Base-by-base conservation (phyloP, 1,140 invertebrate genomes). In the Amyelois transitella region DNA sequence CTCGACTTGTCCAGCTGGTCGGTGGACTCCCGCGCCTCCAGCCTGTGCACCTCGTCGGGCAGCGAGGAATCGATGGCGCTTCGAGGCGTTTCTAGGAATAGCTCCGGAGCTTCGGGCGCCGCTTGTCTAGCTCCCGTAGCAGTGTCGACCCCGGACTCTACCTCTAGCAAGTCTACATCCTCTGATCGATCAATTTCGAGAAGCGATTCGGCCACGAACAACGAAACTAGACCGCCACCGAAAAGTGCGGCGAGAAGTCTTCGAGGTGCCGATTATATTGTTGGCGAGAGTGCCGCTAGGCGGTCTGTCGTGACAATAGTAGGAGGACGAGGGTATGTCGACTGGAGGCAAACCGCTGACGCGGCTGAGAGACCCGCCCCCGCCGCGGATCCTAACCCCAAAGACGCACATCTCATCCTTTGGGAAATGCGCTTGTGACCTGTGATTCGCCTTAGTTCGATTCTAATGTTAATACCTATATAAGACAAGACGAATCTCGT, bases 361-460 rank as follows among this genome's bases (percentile, higher is more conserved):
- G 89, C 88, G 7, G 72, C 81, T 3, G 89, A 90, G 44, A 63
- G 85, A 0, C 89, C 89, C 20, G 72, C 67, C 6, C 80, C 77
- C 47, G 80, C 81, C 47, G 75, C 77, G 0, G 77, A 88, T 10
- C 86, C 87, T 71, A 89, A 88, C 71, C 74, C 88, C 43, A 79
- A 74, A 71, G 95, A 96, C 89, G 95, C 95, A 10, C 94, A 96
- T 86, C 93, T 96, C 64, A 93, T 97, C 25, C 90, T 97, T 8
- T 97, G 95, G 95, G 96, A 97, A 88, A 95, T 96, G 91, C 96
- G 96, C 74, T 92, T 96, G 91, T 96, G 89, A 90, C 66, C 52
- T 51, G 43, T 3, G 12, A 48, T 21, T 19, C 45, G 45, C n/a
- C 17, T 14, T 14, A 1, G 4, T 1, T 38, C 6, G 32, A 1